Evolutionary conservation across 2,113 vertebrate species (phyloP), one percentile per base, ranked within the genome.

Genomic region (Gambusia holbrooki): DNA sequence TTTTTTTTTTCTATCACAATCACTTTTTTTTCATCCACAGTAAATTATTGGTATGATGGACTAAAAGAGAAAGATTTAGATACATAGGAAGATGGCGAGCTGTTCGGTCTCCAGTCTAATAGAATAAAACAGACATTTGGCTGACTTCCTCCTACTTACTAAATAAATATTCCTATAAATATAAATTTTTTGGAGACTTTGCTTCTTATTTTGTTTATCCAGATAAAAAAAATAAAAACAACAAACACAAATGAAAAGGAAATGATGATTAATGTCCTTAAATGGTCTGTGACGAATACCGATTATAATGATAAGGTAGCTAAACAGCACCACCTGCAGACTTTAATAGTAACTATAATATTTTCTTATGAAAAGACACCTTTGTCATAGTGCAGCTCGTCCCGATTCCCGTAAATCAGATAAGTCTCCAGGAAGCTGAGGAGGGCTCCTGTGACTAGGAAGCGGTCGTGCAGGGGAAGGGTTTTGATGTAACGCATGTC

Each of bases 381-480:
- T 92, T 91, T 93, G 61, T 92, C 87, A 22, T 93, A 95, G 58
- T 91, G 93, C 72, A 88, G 25, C 84, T 93, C 93, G 19, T 94
- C 93, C 33, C 73, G 86, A 84, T 90, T 93, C 66, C 92, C 93
- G 8, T 90, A 90, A 25, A 94, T 86, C 48, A 94, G 84, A 1
- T 95, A 93, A 70, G 54, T 92, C 82, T 96, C 95, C 81, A 96
- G 86, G 76, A 95, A 95, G 88, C 89, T 90, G 29, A 95, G 86
- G 7, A 95, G 91, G 1, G 95, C 94, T 27, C 95, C 94, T 0
- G 94, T 93, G 42, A 92, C 94, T 0, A 95, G 92, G 84, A 94
- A 94, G 10, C 90, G 83, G 63, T 95, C 93, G 0, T 89, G 72
- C 15, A 94, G 92, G 28, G 93, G 90, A 35, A 96, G 94, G n/a